Conservation (phyloP, 2,797 vertebrate genomes). For the Cirrhinus molitorella region DNA sequence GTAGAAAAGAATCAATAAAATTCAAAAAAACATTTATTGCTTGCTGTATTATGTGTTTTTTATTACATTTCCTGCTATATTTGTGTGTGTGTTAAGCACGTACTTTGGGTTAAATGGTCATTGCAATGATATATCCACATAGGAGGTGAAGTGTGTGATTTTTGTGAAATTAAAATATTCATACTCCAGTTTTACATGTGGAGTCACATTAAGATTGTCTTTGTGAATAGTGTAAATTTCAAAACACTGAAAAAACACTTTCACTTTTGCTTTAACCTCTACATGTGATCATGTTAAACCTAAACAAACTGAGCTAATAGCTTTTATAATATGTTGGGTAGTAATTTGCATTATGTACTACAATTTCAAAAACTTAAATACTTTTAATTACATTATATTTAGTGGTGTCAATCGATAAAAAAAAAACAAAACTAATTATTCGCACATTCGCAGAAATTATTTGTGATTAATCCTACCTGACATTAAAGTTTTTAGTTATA, state of each 20-base stretch:
- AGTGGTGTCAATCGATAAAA: too few relatives aligned
- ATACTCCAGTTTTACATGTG: neutral
- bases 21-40: conserved; percentile 31
- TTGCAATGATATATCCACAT: neutral
- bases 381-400: too few relatives aligned
- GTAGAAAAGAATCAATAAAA: conserved; percentile 81
- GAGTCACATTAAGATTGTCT: neutral
- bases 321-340: neutral
- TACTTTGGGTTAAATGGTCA: neutral
- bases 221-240: neutral
- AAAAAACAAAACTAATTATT: too few relatives aligned
- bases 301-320: neutral
- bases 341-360: too few relatives aligned
- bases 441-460: too few relatives aligned
- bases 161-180: neutral
- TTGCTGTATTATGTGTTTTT: neutral
- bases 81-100: neutral
- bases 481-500: too few relatives aligned
- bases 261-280: neutral
- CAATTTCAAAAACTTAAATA: too few relatives aligned
- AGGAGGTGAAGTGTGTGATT: neutral
- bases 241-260: neutral
- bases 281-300: neutral
- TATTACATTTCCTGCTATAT: neutral
- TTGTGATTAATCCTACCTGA: too few relatives aligned